phyloP scores from a whole-genome alignment of 2,113 vertebrate genomes.

The Prochilodus magdalenae region DNA sequence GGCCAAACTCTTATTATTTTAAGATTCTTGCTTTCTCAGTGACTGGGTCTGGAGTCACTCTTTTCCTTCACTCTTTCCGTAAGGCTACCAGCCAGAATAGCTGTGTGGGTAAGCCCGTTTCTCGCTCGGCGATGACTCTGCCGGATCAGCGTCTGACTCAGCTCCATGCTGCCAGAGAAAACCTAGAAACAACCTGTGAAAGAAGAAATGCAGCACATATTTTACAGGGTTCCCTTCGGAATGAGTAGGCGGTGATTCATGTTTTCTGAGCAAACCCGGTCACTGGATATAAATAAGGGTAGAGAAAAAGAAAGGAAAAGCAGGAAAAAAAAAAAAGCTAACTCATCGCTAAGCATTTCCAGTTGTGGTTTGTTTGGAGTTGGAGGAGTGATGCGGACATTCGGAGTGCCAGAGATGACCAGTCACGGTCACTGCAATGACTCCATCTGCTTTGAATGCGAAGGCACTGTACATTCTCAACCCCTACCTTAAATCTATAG shows the following conservation, averaged over 20 bases:
- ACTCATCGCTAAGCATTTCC: conserved; percentile 37
- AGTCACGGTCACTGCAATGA: neutral
- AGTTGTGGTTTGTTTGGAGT: conserved; percentile 34
- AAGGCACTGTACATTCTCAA: neutral
- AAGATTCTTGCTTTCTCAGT: neutral
- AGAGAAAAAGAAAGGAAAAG: neutral
- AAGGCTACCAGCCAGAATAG: neutral
- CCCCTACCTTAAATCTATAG: too few species aligned
- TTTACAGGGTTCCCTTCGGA: conserved; percentile 9
- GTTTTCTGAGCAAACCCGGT: conserved; percentile 18
- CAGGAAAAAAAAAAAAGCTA: conserved; percentile 1
- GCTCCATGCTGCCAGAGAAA: conserved; percentile 2
- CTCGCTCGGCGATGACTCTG: conserved; percentile 28
- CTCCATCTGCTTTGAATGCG: neutral
- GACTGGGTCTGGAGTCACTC: conserved; percentile 4
- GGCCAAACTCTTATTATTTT: too few species aligned
- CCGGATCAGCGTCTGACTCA: conserved; percentile 32
- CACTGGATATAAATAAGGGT: conserved; percentile 17
- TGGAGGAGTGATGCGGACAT: neutral
- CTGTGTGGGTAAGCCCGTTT: neutral
- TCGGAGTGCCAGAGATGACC: neutral
- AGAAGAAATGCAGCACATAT: conserved; percentile 33
- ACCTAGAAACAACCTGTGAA: conserved; percentile 14
- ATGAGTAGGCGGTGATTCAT: conserved; percentile 32
- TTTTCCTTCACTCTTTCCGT: conserved; percentile 33